These are phyloP conservation scores for Drosophila niveifrons DNA, from an alignment of 2,888 invertebrate genomes.

Conservation along the genomic window DNA sequence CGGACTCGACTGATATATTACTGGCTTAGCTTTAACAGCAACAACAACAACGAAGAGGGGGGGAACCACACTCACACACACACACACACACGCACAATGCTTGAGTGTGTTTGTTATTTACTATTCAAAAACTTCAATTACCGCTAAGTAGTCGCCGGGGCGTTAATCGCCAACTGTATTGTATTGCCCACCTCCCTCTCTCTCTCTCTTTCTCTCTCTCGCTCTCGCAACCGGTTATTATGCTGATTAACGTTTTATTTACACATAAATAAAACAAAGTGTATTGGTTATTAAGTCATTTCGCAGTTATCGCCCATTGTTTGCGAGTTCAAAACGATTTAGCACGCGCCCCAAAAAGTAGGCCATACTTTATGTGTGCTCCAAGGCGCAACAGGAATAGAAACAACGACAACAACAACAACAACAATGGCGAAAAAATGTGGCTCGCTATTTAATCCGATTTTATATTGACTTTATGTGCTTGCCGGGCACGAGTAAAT, in stretches of 20 bases:
- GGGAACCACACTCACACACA: too few relatives aligned
- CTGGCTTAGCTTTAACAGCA: conserved; percentile 38
- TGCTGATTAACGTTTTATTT: conserved; percentile 71
- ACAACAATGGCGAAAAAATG: background rate
- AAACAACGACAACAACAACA: background rate
- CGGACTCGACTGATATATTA: conserved; percentile 44
- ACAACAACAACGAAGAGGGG: background rate
- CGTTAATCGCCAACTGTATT: conserved; percentile 43
- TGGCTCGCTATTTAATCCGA: conserved; percentile 40
- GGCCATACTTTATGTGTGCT: conserved; percentile 21
- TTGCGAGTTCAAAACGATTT: conserved; percentile 38
- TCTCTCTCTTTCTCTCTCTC: background rate
- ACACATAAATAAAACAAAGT: conserved; percentile 63
- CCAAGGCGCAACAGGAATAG: conserved; percentile 20
- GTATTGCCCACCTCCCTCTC: background rate
- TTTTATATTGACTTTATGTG: conserved; percentile 25
- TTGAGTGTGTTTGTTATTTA: conserved; percentile 55
- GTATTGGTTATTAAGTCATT: conserved; percentile 72
- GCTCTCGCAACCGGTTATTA: conserved; percentile 40
- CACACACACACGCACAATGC: conserved; percentile 8
- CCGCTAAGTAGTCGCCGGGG: conserved; percentile 60
- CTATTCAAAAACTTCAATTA: conserved; percentile 79
- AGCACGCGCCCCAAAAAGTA: conserved; percentile 39
- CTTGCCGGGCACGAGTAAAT: conserved; percentile 17
- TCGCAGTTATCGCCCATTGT: conserved; percentile 46